Conservation (phyloP, 1,140 invertebrate species). For the Bombus superbus region DNA sequence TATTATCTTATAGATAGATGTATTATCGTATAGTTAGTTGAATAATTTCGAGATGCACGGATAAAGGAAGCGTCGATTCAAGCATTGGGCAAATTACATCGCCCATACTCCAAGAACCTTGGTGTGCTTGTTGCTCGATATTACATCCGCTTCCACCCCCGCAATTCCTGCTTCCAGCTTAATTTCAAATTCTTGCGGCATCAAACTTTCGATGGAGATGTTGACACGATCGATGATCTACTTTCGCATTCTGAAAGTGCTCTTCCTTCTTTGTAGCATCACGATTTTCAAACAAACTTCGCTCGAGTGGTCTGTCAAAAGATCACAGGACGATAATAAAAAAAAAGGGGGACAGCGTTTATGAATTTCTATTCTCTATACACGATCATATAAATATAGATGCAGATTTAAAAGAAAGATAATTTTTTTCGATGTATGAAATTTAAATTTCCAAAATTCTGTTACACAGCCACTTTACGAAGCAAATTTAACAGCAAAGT, state of each 20-base stretch:
- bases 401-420: not conserved
- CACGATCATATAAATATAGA: not conserved
- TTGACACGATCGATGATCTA: slow-evolving; percentile 60
- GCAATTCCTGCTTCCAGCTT: not conserved
- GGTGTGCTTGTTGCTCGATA: slow-evolving; percentile 41
- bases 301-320: not conserved
- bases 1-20: not conserved
- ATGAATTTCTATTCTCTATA: too few species aligned
- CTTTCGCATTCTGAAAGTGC: slow-evolving; percentile 24
- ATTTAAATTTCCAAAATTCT: not conserved
- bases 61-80: not conserved
- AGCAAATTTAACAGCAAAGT: too few species aligned
- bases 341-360: not conserved
- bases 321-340: not conserved
- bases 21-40: not conserved
- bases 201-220: slow-evolving; percentile 49
- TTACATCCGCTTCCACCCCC: slow-evolving; percentile 23
- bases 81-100: not conserved
- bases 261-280: not conserved
- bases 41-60: not conserved
- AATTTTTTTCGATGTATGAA: not conserved
- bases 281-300: not conserved
- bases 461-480: too few species aligned
- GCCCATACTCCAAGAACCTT: slow-evolving; percentile 18
- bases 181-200: slow-evolving; percentile 54